Evolutionary conservation across 2,797 vertebrate genomes (phyloP).

Genomic region (Rhadinocentrus ornatus): DNA sequence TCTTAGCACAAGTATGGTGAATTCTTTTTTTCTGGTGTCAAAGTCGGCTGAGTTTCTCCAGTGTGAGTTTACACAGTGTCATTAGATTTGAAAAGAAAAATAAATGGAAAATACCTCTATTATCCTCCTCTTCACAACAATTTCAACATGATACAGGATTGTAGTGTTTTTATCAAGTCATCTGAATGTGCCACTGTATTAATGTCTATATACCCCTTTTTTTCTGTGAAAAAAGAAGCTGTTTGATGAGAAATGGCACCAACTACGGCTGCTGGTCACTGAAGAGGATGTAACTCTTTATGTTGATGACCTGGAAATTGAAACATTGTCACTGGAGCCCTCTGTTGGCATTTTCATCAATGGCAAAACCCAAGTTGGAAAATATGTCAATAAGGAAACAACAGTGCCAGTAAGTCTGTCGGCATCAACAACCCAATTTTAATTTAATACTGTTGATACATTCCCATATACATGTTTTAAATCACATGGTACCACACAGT

Average conservation of each 20-base stretch:
- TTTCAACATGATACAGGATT: neutral
- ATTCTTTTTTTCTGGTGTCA: neutral
- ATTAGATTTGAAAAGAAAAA: neutral
- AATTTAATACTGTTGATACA: constrained; percentile 20
- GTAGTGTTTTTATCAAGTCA: constrained; percentile 11
- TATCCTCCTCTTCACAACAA: neutral
- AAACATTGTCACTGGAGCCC: constrained; percentile 86
- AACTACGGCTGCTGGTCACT: constrained; percentile 93
- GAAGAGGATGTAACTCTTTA: constrained; percentile 92
- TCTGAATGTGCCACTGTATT: neutral
- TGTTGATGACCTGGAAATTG: constrained; percentile 91
- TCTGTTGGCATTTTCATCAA: constrained; percentile 95
- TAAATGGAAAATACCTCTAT: neutral
- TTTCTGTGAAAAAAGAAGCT: constrained; percentile 76
- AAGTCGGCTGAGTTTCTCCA: neutral
- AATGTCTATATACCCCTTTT: constrained; percentile 11
- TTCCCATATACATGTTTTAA: constrained; percentile 45
- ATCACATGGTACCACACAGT: constrained; percentile 32
- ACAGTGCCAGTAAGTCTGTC: constrained; percentile 90
- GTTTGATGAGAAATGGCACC: constrained; percentile 97
- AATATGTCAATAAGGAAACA: constrained; percentile 94
- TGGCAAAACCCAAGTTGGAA: constrained; percentile 96
- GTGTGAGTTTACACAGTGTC: neutral
- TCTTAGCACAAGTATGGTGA: neutral
- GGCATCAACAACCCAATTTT: constrained; percentile 15